Percentiles rank a stretch among this genome's conserved stretches.
Conservation (phyloP, 2,113 vertebrate species). For the Microcebus murinus region DNA sequence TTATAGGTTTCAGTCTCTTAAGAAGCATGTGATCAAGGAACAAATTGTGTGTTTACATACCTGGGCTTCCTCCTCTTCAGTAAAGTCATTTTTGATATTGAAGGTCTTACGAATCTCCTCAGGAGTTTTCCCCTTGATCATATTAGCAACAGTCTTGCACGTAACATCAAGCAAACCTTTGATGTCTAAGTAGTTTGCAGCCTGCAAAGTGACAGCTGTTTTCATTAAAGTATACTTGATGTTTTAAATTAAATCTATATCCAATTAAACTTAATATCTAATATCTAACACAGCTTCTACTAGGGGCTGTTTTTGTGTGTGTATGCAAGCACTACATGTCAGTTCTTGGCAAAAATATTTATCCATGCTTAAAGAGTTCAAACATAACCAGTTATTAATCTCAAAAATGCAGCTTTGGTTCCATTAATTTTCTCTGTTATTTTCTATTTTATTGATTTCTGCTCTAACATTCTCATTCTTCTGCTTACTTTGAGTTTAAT, state of each 20-base stretch:
- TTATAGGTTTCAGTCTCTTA: background rate
- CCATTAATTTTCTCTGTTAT: background rate
- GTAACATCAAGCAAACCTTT: slow-evolving; percentile 99
- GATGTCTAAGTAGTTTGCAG: slow-evolving; percentile 99
- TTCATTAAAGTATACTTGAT: slow-evolving; percentile 34
- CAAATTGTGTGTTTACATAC: slow-evolving; percentile 70
- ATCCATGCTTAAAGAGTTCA: background rate
- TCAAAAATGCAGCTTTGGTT: background rate
- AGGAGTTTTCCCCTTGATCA: slow-evolving; percentile 99
- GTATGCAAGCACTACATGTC: background rate
- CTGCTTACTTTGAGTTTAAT: background rate
- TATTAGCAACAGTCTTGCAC: slow-evolving; percentile 99
- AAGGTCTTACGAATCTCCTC: slow-evolving; percentile 99
- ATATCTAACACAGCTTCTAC: background rate
- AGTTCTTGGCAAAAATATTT: slow-evolving; percentile 3
- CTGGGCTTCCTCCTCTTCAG: slow-evolving; percentile 99
- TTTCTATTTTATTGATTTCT: slow-evolving; percentile 1
- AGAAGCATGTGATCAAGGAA: slow-evolving; percentile 10
- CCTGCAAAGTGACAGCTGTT: slow-evolving; percentile 84
- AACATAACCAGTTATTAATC: background rate
- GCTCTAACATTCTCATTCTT: background rate
- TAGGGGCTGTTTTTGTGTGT: background rate
- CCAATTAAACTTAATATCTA: background rate
- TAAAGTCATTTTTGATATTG: slow-evolving; percentile 99
- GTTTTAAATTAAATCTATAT: slow-evolving; percentile 35